phyloP scores from a whole-genome alignment of 2,797 vertebrate genomes.

The Myiothlypis chrysogaster region DNA sequence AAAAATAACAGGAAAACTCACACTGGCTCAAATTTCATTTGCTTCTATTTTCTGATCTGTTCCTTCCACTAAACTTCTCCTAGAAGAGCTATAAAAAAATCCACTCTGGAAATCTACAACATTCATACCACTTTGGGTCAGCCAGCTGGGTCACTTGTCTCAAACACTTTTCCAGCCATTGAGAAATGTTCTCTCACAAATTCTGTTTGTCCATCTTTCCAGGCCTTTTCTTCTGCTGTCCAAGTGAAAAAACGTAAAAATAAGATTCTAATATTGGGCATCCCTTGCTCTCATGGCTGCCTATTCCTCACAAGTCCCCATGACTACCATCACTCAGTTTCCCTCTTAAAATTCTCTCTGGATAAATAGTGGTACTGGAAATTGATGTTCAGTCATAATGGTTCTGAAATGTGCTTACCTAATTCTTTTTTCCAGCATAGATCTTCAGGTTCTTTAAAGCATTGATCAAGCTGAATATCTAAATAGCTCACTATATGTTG shows the following conservation, averaged over 20 bases:
- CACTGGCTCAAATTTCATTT: constrained; percentile 10
- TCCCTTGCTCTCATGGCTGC: neutral
- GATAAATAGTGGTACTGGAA: neutral
- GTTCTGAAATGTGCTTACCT: neutral
- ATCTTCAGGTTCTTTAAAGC: neutral
- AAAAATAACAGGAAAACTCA: constrained; percentile 32
- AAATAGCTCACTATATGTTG: neutral
- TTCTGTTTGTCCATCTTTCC: neutral
- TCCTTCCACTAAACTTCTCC: constrained; percentile 23
- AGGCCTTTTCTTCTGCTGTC: neutral
- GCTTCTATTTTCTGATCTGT: constrained; percentile 52
- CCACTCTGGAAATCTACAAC: constrained; percentile 16
- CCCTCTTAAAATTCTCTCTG: neutral
- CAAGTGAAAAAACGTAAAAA: neutral
- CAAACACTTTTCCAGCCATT: neutral
- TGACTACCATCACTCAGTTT: neutral
- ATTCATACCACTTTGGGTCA: neutral
- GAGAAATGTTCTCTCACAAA: neutral
- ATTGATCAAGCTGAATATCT: neutral
- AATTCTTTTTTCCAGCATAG: neutral
- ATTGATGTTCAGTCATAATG: neutral
- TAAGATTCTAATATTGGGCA: neutral
- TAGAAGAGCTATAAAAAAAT: constrained; percentile 45
- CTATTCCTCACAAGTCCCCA: neutral
- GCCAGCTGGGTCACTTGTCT: constrained; percentile 28